phyloP scores from a whole-genome alignment of 2,888 invertebrate genomes.

The Zonitis immaculata region DNA sequence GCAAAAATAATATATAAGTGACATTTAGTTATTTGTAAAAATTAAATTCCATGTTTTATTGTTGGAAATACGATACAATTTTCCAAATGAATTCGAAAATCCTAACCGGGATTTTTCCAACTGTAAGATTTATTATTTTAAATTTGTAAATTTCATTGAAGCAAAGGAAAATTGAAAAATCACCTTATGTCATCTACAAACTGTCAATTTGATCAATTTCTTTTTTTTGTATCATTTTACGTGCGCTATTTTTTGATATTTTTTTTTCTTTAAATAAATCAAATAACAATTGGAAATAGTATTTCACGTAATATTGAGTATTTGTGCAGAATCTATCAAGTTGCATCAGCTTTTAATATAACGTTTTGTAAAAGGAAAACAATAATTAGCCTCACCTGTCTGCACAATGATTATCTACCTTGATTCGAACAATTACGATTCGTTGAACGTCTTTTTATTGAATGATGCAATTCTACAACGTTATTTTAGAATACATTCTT shows the following conservation, averaged over 20 bases:
- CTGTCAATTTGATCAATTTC: background rate
- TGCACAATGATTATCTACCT: background rate
- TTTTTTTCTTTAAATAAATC: too few relatives aligned
- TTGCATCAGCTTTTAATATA: background rate
- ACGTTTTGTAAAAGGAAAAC: background rate
- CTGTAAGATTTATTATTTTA: background rate
- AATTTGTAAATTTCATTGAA: constrained; percentile 1
- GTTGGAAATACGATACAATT: background rate
- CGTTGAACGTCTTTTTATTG: background rate
- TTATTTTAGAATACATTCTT: too few relatives aligned
- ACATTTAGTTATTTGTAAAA: background rate
- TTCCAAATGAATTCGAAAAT: background rate
- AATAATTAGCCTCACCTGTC: constrained; percentile 1
- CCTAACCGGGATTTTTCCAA: background rate
- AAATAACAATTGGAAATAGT: too few relatives aligned
- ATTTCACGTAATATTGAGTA: too few relatives aligned
- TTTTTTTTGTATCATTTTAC: background rate
- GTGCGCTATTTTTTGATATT: too few relatives aligned
- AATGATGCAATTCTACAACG: background rate
- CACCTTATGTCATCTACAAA: constrained; percentile 1
- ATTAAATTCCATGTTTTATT: background rate
- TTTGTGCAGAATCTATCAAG: too few relatives aligned
- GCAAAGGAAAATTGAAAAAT: constrained; percentile 4
- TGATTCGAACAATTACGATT: background rate
- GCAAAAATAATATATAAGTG: background rate